These are phyloP conservation scores for Sericinus montela DNA, from an alignment of 2,888 invertebrate species.

Conservation along the genomic window DNA sequence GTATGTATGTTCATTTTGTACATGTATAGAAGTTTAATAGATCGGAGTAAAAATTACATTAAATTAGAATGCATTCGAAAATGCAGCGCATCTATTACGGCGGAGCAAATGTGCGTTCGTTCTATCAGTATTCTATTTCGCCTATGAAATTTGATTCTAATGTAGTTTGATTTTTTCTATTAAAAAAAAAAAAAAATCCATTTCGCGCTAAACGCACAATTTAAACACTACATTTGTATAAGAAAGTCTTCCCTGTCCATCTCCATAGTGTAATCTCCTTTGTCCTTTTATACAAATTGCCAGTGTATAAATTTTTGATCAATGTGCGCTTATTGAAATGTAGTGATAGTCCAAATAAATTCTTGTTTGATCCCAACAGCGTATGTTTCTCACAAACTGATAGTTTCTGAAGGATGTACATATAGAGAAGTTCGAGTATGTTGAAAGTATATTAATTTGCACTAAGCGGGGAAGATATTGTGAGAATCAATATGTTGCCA, in stretches of 20 bases:
- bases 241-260: neutral
- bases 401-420: slow-evolving; percentile 17
- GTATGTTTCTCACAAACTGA: slow-evolving; percentile 17
- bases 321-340: slow-evolving; percentile 5
- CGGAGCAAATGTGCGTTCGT: too few species aligned
- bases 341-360: slow-evolving; percentile 7
- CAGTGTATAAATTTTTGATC: neutral
- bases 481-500: slow-evolving; percentile 29
- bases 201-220: slow-evolving; percentile 11
- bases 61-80: too few species aligned
- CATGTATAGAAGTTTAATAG: too few species aligned
- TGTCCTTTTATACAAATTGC: neutral
- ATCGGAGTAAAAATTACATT: too few species aligned
- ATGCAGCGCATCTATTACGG: too few species aligned
- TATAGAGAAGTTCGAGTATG: slow-evolving; percentile 12
- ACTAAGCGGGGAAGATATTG: slow-evolving; percentile 23
- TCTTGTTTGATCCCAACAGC: slow-evolving; percentile 5
- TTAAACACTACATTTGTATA: neutral
- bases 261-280: neutral
- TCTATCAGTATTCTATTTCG: too few species aligned
- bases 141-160: too few species aligned
- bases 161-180: too few species aligned
- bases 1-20: too few species aligned
- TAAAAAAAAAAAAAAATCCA: too few species aligned
- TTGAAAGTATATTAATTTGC: slow-evolving; percentile 10